Conservation (phyloP, 2,113 vertebrate genomes). For the Laticauda colubrina region DNA sequence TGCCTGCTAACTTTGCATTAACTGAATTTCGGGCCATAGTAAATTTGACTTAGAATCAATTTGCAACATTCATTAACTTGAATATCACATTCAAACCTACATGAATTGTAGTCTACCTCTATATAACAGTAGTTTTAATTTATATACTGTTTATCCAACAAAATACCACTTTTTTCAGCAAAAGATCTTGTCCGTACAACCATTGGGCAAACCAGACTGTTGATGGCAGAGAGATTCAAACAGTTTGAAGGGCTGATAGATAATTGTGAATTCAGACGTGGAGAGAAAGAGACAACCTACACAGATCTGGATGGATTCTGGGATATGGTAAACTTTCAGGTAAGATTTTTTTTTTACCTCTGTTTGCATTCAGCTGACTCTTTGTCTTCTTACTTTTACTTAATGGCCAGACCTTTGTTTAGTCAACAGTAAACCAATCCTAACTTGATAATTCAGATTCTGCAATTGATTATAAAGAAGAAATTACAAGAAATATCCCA, state of each 20-base stretch:
- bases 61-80: not conserved
- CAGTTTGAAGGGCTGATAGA: conserved; percentile 90
- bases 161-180: conserved; percentile 65
- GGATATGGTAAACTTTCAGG: conserved; percentile 92
- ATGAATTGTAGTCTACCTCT: not conserved
- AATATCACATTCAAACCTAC: not conserved
- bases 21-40: not conserved
- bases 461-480: not conserved
- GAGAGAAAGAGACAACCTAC: conserved; percentile 87
- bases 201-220: conserved; percentile 85
- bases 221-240: conserved; percentile 88
- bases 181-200: conserved; percentile 84
- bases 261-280: conserved; percentile 85
- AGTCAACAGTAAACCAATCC: not conserved
- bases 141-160: not conserved
- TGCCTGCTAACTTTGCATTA: not conserved
- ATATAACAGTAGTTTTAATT: not conserved
- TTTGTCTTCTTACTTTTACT: not conserved
- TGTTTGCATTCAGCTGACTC: not conserved
- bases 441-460: not conserved
- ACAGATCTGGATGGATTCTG: conserved; percentile 95
- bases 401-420: not conserved
- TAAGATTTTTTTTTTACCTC: conserved; percentile 37
- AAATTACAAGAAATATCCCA: not conserved
- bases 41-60: not conserved